Evolutionary conservation across 2,113 vertebrate genomes (phyloP).

Genomic region (Limanda limanda): DNA sequence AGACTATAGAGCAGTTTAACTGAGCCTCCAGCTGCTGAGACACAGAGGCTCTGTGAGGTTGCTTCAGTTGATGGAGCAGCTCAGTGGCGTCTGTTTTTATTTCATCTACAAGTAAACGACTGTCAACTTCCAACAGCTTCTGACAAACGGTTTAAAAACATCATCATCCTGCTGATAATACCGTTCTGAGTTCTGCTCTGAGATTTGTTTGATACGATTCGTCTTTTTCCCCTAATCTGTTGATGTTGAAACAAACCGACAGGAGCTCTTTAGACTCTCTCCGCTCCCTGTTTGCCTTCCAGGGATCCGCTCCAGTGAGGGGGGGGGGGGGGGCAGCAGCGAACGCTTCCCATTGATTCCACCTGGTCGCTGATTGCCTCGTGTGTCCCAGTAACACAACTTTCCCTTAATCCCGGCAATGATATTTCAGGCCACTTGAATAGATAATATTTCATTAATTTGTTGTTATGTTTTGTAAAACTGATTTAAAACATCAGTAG

Average conservation of each 20-base stretch:
- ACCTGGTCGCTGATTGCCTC: constrained; percentile 24
- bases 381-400: constrained; percentile 28
- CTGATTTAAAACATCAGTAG: not conserved
- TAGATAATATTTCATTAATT: not conserved
- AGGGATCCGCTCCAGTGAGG: constrained; percentile 1
- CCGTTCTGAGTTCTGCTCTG: not conserved
- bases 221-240: not conserved
- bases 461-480: not conserved
- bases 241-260: constrained; percentile 14
- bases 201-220: constrained; percentile 6
- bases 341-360: constrained; percentile 51
- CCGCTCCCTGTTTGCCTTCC: constrained; percentile 6
- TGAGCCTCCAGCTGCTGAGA: constrained; percentile 10
- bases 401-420: not conserved
- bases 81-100: constrained; percentile 20
- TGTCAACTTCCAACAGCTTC: constrained; percentile 17
- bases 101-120: constrained; percentile 25
- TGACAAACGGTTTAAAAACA: not conserved
- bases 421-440: constrained; percentile 1
- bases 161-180: not conserved
- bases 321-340: constrained; percentile 38
- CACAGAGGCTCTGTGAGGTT: constrained; percentile 30
- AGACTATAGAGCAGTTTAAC: constrained; percentile 1
- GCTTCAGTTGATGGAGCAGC: constrained; percentile 31
- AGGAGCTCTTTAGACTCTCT: not conserved